Evolutionary conservation across 2,888 invertebrate genomes (phyloP), one percentile per base, ranked within the genome.

Genomic region (Synanthedon myopaeformis): DNA sequence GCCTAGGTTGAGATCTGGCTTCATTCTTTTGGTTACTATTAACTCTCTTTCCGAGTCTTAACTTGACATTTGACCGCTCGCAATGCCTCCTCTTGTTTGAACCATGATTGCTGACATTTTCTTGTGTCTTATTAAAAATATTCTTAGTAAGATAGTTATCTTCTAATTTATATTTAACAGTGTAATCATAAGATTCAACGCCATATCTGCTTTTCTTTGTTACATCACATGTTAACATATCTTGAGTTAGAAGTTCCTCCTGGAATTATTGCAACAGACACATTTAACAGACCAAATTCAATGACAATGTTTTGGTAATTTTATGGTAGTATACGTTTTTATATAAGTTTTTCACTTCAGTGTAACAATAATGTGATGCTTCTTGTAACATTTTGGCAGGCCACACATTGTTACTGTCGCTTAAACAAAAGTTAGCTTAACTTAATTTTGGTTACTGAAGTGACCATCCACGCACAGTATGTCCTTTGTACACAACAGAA

Each of bases 161-260:
- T 62, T 91, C 90, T 59, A 91, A 81, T 61, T 90, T 89, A 76
- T 91, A 91, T 65, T 89, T 90, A 62, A 90, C 77, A 45, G 90
- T 90, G 73, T 92, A 92, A 77, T 93, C 92, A 78, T 95, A 95
- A 74, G 91, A 92, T 79, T 95, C 95, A 52, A 94, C 92, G 72
- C 92, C 82, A 90, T 92, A 74, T 89, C 89, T 71, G 82, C 90
- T 72, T 80, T 89, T 67, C 85, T 91, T 77, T 80, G 92, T 91
- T 10, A 96, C 94, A 76, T 93, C 94, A 78, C 94, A 94, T 49
- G 91, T 91, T 11, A 91, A 91, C 82, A 96, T 89, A 63, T 94
- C 92, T 70, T 95, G 93, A 28, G 93, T 92, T 53, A 96, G 78
- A 0, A 93, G 89, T 61, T 95, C 95, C 72, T 96, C 95, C 82